Percentiles rank a stretch among this genome's conserved stretches.
These are phyloP conservation scores for Arctocebus calabarensis DNA, from an alignment of 2,797 vertebrate species.

Conservation along the genomic window DNA sequence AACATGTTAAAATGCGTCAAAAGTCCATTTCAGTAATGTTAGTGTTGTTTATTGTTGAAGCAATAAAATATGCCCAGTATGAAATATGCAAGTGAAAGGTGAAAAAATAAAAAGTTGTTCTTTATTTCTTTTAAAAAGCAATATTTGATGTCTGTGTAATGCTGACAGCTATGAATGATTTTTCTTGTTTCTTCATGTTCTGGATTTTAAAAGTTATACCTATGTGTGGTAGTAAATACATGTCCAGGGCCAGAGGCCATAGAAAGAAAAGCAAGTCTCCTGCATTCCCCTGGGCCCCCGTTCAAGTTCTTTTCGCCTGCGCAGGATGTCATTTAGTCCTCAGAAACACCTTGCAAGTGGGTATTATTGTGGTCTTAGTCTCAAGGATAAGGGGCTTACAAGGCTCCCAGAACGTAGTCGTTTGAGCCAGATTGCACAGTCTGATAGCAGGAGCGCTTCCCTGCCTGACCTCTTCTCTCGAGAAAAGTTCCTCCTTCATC, in stretches of 20 bases:
- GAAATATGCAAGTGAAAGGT: not conserved
- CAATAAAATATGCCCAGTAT: not conserved
- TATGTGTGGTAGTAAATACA: not conserved
- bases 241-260: not conserved
- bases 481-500: not conserved
- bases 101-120: not conserved
- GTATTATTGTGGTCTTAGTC: not conserved
- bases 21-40: conserved; percentile 9
- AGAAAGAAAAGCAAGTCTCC: not conserved
- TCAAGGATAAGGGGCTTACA: not conserved
- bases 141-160: not conserved
- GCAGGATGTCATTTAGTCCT: not conserved
- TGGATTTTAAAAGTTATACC: not conserved
- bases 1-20: not conserved
- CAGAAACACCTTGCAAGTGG: not conserved
- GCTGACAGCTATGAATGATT: not conserved
- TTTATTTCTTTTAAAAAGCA: not conserved
- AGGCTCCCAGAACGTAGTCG: not conserved
- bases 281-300: not conserved
- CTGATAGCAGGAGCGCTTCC: not conserved
- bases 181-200: not conserved
- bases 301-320: not conserved
- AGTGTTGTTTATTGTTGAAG: conserved; percentile 18
- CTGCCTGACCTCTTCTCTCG: not conserved
- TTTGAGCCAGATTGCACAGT: not conserved